Evolutionary conservation across 2,113 vertebrate species (phyloP).

Genomic region (Chlorodrepanis virens): DNA sequence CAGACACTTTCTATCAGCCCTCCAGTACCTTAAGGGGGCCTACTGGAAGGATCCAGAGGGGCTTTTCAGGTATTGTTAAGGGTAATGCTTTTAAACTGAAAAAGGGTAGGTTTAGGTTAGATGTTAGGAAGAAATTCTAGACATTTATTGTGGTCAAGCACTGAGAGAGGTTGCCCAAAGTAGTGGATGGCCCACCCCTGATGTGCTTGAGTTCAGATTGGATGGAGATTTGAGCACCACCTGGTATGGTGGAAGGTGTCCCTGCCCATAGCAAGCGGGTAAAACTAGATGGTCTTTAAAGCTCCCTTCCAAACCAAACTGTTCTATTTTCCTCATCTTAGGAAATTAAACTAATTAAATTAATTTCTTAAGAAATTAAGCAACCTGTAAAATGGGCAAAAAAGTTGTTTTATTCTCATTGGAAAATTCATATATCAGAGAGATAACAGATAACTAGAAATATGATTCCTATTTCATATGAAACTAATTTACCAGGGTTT

Average conservation of each 20-base stretch:
- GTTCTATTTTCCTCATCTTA: not conserved
- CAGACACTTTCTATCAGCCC: not conserved
- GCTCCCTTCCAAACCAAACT: not conserved
- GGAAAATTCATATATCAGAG: not conserved
- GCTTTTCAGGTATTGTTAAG: not conserved
- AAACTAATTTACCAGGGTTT: not conserved
- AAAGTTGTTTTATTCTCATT: not conserved
- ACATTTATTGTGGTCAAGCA: not conserved
- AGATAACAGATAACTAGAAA: not conserved
- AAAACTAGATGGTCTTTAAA: not conserved
- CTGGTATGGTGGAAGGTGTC: not conserved
- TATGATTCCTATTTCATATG: not conserved
- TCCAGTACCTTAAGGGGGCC: not conserved
- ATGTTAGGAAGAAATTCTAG: not conserved
- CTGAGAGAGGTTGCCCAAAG: not conserved
- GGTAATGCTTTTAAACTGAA: accelerated
- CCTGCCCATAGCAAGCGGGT: not conserved
- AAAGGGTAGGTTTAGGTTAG: not conserved
- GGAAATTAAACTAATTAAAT: not conserved
- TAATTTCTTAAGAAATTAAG: not conserved
- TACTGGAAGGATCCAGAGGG: not conserved
- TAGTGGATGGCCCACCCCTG: accelerated
- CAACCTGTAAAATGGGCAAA: not conserved
- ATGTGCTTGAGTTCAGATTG: not conserved
- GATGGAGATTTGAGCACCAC: not conserved